Evolutionary conservation across 2,113 vertebrate genomes (phyloP), one percentile per base, ranked within the genome.

Genomic region (Nothobranchius furzeri): DNA sequence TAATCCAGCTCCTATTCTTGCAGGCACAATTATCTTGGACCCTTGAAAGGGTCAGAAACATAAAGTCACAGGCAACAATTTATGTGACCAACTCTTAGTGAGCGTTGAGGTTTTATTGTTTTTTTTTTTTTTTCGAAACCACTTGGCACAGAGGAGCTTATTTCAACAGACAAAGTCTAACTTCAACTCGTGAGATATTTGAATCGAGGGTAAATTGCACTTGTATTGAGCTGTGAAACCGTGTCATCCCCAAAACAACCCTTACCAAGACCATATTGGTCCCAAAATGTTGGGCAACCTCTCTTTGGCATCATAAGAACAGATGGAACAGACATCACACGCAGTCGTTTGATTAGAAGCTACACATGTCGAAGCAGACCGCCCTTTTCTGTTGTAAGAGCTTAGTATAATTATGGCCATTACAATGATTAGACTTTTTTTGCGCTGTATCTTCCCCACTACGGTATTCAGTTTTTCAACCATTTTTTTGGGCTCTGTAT

Each of bases 361-460:
- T 66, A 12, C 46, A 17, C 7, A 37, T 49, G n/a, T 78, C 50
- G 68, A 53, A 51, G 17, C 0, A 0, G 14, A 7, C 12, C 11
- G 15, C 17, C 7, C 36, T 52, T 50, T 46, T 42, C 50, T 56
- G 53, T 49, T 0, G 7, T 50, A 24, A 47, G 58, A 7, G 17
- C 25, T 14, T 37, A 60, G 24, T 55, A 43, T 54, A 15, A 66
- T 71, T 49, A 64, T 71, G 8, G 52, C 63, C 17, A 9, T 78
- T 14, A 12, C 46, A 40, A 62, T 68, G 46, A 59, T 67, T 66
- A 52, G 1, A n/a, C 13, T 49, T 70, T 52, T 45, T 36, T 63
- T 45, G 61, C 9, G 9, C 9, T 11, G 6, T 30, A 60, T 81
- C 42, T 68, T 7, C 1, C 42, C 65, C 72, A 51, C 40, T 72